Conservation (phyloP, 30 jellyfish, hydroid and myxozoan genomes). For the Rhopilema esculentum region DNA sequence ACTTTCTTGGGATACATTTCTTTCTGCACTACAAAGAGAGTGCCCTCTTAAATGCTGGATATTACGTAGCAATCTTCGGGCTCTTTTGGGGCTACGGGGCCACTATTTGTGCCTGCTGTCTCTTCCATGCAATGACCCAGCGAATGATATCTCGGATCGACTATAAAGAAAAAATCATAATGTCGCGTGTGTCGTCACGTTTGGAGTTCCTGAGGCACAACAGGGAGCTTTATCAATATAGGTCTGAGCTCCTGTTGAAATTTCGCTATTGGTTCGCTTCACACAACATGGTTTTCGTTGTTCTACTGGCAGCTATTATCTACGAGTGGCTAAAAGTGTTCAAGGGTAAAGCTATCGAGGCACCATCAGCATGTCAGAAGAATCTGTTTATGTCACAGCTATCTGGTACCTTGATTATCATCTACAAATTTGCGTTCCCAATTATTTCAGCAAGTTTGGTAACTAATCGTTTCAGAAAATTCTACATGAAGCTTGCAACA, state of each 20-base stretch:
- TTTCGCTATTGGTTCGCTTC: constrained; percentile 44
- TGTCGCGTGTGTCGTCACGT: not conserved
- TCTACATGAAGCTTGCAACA: constrained; percentile 21
- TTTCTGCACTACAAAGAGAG: not conserved
- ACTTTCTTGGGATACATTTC: constrained; percentile 43
- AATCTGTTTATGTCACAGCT: constrained; percentile 16
- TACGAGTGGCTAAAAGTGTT: constrained; percentile 48
- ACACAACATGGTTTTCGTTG: constrained; percentile 48
- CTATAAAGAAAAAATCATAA: constrained; percentile 28
- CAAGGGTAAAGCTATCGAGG: not conserved
- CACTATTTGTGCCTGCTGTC: constrained; percentile 62
- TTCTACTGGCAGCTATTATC: constrained; percentile 52
- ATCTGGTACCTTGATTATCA: constrained; percentile 35
- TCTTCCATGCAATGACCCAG: constrained; percentile 58
- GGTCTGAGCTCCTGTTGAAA: constrained; percentile 16
- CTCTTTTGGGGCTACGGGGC: constrained; percentile 66
- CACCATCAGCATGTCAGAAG: not conserved
- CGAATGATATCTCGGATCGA: constrained; percentile 14
- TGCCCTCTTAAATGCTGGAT: not conserved
- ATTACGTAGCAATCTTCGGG: constrained; percentile 28
- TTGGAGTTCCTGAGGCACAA: constrained; percentile 13
- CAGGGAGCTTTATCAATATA: constrained; percentile 5
- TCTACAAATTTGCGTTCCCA: constrained; percentile 54
- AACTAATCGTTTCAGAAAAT: constrained; percentile 10
- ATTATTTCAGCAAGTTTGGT: constrained; percentile 60